Evolutionary conservation across 2,113 vertebrate species (phyloP).

Genomic region (Protomyctophum bolini): DNA sequence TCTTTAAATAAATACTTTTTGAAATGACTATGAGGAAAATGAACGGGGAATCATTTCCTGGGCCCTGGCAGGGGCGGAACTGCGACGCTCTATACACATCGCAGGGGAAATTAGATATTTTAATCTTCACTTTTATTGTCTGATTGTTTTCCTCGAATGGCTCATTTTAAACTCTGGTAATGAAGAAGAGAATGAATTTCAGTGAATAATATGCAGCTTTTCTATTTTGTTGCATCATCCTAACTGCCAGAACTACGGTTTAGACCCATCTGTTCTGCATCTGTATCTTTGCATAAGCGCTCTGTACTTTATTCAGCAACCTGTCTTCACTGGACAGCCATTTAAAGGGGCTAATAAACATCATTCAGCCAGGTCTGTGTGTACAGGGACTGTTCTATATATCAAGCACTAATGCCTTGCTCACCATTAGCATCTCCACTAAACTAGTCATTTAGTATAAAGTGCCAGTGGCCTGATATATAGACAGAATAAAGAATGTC

Average conservation of each 20-base stretch:
- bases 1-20: no score
- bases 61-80: no score
- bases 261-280: conserved; percentile 48
- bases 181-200: background rate
- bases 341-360: conserved; percentile 56
- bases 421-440: conserved; percentile 43
- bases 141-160: no score
- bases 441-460: conserved; percentile 48
- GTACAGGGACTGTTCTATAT: conserved; percentile 36
- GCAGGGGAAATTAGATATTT: no score
- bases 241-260: conserved; percentile 53
- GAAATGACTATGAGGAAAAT: no score
- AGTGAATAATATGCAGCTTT: conserved; percentile 63
- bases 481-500: conserved; percentile 54
- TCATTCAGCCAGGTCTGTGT: conserved; percentile 47
- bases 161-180: conserved; percentile 59
- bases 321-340: conserved; percentile 42
- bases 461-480: conserved; percentile 39
- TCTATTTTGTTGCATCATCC: conserved; percentile 65
- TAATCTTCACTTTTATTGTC: background rate
- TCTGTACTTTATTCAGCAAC: conserved; percentile 46
- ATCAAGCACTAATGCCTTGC: conserved; percentile 48
- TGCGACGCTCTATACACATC: no score
- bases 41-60: no score
- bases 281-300: conserved; percentile 64